Conservation (phyloP, 2,888 invertebrate genomes). For the Drosophila anceps region DNA sequence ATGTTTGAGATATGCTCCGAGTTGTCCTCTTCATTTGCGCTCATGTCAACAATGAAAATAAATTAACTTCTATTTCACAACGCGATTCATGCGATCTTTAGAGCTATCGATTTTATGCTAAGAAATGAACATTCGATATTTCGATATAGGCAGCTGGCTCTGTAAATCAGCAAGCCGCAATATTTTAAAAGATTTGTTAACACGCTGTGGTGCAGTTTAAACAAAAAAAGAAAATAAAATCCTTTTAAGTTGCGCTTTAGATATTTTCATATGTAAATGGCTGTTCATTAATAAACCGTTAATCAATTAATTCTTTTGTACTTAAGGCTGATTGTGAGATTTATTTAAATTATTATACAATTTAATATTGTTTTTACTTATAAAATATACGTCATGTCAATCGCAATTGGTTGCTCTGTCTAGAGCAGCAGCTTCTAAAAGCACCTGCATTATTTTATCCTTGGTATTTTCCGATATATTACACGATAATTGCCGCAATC, state of each 20-base stretch:
- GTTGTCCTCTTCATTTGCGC: not conserved
- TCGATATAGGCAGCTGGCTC: constrained; percentile 9
- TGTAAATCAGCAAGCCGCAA: not conserved
- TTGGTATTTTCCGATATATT: constrained; percentile 63
- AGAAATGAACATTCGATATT: constrained; percentile 3
- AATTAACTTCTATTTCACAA: constrained; percentile 46
- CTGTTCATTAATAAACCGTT: constrained; percentile 15
- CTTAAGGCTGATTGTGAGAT: constrained; percentile 60
- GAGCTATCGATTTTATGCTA: constrained; percentile 23
- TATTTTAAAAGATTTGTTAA: constrained; percentile 2
- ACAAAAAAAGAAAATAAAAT: not conserved
- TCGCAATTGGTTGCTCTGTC: constrained; percentile 43
- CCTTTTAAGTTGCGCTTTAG: not conserved
- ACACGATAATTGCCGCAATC: constrained; percentile 48
- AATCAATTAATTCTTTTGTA: constrained; percentile 37
- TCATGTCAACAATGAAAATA: not conserved
- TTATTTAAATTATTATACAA: constrained; percentile 43
- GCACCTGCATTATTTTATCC: constrained; percentile 66
- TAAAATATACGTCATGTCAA: constrained; percentile 22
- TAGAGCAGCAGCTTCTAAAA: constrained; percentile 56
- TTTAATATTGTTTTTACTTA: constrained; percentile 13
- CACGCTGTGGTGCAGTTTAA: no score
- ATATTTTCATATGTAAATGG: not conserved
- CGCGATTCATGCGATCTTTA: constrained; percentile 7
- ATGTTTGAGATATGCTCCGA: not conserved